A percentile compares a stretch with the other conserved stretches of the same genome.
Evolutionary conservation across 2,797 vertebrate genomes (phyloP).

Genomic region (Petrocephalus schoutedeni): DNA sequence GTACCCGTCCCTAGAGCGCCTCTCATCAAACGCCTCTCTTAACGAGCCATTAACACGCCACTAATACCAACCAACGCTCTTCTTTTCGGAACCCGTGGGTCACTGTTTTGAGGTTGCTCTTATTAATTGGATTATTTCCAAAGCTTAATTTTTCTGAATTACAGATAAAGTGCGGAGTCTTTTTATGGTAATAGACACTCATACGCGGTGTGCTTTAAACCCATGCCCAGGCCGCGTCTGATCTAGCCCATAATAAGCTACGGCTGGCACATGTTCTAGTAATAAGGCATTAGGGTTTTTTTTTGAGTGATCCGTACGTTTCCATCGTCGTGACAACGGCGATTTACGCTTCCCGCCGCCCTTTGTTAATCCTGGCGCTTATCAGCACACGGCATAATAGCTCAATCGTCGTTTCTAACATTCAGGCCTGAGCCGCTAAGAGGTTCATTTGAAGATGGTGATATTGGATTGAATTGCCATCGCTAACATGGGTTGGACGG

Average conservation of each 20-base stretch:
- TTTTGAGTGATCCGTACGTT: neutral
- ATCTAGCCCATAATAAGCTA: neutral
- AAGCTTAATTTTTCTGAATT: neutral
- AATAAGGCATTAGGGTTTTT: neutral
- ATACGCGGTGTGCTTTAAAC: neutral
- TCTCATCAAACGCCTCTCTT: neutral
- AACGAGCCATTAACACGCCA: neutral
- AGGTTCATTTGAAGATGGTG: neutral
- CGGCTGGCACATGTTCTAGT: neutral
- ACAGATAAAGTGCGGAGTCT: neutral
- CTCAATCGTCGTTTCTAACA: neutral
- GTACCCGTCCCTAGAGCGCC: neutral
- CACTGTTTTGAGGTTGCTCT: neutral
- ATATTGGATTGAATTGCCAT: neutral
- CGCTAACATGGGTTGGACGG: neutral
- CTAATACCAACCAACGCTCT: neutral
- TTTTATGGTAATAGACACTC: neutral
- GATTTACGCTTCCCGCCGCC: too few species aligned
- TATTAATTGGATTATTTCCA: neutral
- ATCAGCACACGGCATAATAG: neutral
- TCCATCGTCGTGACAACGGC: neutral
- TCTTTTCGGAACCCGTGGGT: neutral
- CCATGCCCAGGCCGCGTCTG: neutral
- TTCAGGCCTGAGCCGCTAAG: neutral
- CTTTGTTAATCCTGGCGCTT: neutral